Percentiles rank a stretch among this genome's conserved stretches.
phyloP scores from a whole-genome alignment of 2,888 invertebrate species.

The Hydroisotoma schaefferi region DNA sequence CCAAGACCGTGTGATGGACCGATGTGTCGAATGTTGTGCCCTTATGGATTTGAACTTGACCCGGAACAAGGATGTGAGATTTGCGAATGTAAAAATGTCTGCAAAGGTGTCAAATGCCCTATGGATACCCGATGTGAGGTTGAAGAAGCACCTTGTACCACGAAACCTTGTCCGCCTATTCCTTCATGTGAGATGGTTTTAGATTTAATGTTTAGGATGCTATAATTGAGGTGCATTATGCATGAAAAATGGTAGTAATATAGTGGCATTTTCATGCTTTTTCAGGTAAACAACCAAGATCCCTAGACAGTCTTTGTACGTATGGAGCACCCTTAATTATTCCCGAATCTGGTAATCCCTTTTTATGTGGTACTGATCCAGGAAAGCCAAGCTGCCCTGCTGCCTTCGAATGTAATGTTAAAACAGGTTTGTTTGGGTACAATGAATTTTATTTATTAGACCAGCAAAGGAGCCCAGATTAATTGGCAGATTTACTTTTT shows the following conservation, averaged over 20 bases:
- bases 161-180: constrained; percentile 77
- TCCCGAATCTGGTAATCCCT: constrained; percentile 70
- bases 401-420: constrained; percentile 73
- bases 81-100: constrained; percentile 60
- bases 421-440: constrained; percentile 61
- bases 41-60: constrained; percentile 72
- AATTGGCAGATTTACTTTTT: not conserved
- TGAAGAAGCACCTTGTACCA: constrained; percentile 71
- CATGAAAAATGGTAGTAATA: not conserved
- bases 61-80: constrained; percentile 67
- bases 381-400: constrained; percentile 82
- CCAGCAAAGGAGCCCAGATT: not conserved
- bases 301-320: constrained; percentile 72
- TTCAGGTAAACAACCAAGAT: constrained; percentile 69
- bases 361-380: constrained; percentile 73
- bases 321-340: constrained; percentile 66
- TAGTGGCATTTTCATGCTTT: constrained; percentile 29
- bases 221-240: not conserved
- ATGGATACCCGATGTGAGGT: constrained; percentile 63
- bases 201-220: not conserved
- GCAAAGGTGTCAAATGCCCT: constrained; percentile 56
- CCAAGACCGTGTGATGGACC: constrained; percentile 72
- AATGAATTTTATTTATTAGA: not conserved
- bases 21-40: constrained; percentile 81
- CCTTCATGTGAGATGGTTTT: constrained; percentile 65